phyloP scores from a whole-genome alignment of 2,113 vertebrate genomes.

The Vidua chalybeata region DNA sequence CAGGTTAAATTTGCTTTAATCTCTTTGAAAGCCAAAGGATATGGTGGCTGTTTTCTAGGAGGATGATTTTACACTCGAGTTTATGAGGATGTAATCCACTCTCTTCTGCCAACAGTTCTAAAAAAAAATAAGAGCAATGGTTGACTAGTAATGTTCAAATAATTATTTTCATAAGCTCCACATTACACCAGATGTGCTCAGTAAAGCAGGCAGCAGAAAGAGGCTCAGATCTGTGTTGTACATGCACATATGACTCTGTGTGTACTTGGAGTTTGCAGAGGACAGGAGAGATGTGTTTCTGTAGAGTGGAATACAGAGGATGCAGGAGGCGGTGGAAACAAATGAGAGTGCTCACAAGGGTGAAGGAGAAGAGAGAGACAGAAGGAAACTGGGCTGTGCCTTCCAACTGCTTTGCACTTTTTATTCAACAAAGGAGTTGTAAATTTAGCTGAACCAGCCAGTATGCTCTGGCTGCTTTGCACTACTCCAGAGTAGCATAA shows the following conservation, averaged over 20 bases:
- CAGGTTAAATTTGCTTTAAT: conserved; percentile 33
- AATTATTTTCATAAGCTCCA: conserved; percentile 47
- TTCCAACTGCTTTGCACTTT: neutral
- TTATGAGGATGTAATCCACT: conserved; percentile 19
- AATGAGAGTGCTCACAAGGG: neutral
- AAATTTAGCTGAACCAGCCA: conserved; percentile 26
- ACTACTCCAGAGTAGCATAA: conserved; percentile 19
- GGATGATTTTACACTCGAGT: neutral
- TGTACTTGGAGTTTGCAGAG: neutral
- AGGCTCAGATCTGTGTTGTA: neutral
- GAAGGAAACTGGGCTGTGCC: neutral
- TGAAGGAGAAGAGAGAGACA: neutral
- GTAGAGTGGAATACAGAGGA: neutral
- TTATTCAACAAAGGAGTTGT: conserved; percentile 31
- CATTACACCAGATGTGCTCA: conserved; percentile 14
- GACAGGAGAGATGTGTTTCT: neutral
- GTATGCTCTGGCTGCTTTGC: conserved; percentile 10
- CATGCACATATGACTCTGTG: neutral
- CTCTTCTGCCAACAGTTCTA: conserved; percentile 26
- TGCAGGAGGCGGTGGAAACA: neutral
- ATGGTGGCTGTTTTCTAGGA: conserved; percentile 15
- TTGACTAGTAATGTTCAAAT: conserved; percentile 13
- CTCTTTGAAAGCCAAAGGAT: neutral
- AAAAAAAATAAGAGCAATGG: neutral
- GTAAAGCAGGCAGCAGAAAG: neutral